A percentile compares a stretch with the other conserved stretches of the same genome.
phyloP scores from a whole-genome alignment of 2,113 vertebrate species.

The Microtus richardsoni region DNA sequence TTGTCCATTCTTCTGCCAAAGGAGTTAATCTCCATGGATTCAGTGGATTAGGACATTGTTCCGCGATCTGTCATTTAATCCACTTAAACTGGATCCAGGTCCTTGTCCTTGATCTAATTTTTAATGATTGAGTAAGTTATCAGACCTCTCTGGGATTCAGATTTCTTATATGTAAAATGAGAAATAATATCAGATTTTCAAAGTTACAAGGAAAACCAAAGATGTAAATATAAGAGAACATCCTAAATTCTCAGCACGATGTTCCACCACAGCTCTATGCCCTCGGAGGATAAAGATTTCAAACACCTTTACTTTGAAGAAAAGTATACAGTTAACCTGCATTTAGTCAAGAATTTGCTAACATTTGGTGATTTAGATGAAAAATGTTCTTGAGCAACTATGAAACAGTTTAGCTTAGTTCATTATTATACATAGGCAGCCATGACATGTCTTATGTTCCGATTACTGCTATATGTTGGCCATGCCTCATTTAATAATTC shows the following conservation, averaged over 20 bases:
- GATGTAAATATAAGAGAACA: neutral
- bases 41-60: neutral
- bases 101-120: neutral
- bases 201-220: neutral
- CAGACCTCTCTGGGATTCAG: neutral
- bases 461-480: conserved; percentile 48
- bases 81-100: neutral
- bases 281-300: neutral
- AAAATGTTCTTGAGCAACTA: conserved; percentile 63
- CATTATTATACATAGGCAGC: neutral
- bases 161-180: conserved; percentile 1
- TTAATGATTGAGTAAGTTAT: neutral
- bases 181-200: neutral
- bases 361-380: conserved; percentile 53
- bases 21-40: neutral
- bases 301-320: conserved; percentile 31
- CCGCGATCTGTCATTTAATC: neutral
- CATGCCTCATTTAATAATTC: conserved; percentile 69
- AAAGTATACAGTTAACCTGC: neutral
- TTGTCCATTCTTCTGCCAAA: neutral
- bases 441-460: conserved; percentile 64
- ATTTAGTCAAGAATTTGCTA: conserved; percentile 44
- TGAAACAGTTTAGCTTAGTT: conserved; percentile 58
- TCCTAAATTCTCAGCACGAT: neutral
- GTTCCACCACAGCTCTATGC: neutral